Evolutionary conservation across 2,113 vertebrate species (phyloP), one percentile per base, ranked within the genome.

Genomic region (Ariopsis seemanni): DNA sequence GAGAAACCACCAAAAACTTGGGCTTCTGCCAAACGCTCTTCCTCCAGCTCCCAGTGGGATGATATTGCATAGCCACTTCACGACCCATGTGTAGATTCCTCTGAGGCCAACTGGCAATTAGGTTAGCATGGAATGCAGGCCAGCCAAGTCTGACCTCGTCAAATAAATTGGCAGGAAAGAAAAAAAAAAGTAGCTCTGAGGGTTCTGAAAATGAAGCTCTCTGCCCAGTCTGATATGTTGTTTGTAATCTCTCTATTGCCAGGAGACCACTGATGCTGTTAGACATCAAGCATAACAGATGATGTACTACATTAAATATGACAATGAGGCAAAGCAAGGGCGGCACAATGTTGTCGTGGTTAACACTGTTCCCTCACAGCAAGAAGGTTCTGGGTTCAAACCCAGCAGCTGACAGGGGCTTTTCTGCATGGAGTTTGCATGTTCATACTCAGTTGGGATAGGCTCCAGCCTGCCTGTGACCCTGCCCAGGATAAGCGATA

Each of bases 51-150:
- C 57, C 14, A 75, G 55, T 34, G 48, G 30, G 85, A 87, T 80
- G 74, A 65, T 30, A 9, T 34, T 55, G 82, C 50, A 62, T 85
- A 14, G 71, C 74, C 55, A 34, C 82, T 80, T 87, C 83, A 85
- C 48, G 72, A 65, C 72, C 53, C 88, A 72, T 74, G 82, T 14
- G 15, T 82, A 74, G 20, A 85, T 85, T 89, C 53, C 63, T 85
- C 50, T 25, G 25, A 42, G 50, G 52, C n/a, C 8, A 81, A 85
- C 82, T 83, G 77, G 78, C 82, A 85, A 88, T 84, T 81, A 80
- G 52, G 58, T 60, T 30, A 48, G 22, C 22, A 4, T 75, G 81
- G 79, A 82, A 86, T 42, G 62, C 77, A 83, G 58, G 65, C 58
- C 42, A 53, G 34, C 12, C 17, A 2, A 84, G 5, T 69, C 52